Base-by-base conservation (phyloP, 1,140 invertebrate genomes). In the Heliconius melpomene region DNA sequence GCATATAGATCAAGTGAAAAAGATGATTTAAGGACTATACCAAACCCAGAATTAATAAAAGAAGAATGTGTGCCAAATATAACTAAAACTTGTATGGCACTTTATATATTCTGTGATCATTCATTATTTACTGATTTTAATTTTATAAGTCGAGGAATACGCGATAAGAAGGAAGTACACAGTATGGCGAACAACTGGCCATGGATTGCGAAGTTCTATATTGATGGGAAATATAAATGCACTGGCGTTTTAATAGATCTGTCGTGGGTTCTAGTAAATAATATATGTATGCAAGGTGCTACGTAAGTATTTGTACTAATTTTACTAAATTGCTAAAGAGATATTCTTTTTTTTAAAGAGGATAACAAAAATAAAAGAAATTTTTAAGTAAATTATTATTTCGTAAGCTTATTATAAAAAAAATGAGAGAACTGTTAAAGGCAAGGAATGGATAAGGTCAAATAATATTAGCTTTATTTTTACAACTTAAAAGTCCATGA, bases 161-260 rank as follows among this genome's bases (percentile, higher is more conserved):
- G 83, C 23, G 80, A 80, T 38, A 79, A 74, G 57, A 73, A 82
- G 75, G 74, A 83, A 71, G 77, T 82, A 23, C 76, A 81, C 36
- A 54, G 78, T 20, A 75, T 72, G 6, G 74, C 79, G 29, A 80
- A 83, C 8, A 54, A 84, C 23, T 95, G 95, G 95, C 97, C 97
- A 1, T 98, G 97, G 97, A 91, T 96, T 80, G 96, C 95, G 0
- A 96, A 96, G 81, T 91, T 98, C 52, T 96, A 95, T 89, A 91
- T 95, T 0, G 95, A 97, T 86, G 97, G 97, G 29, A 85, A 89
- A 40, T 96, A 96, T 81, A 95, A 91, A 86, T 97, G 97, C 86
- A 94, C 96, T 18, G 97, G 96, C 2, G 94, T 96, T 77, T 93
- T 97, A 75, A 88, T 97, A n/a, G 95, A 96, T 83, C 78, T 89